Conservation (phyloP, 2,113 vertebrate species). For the Chionodraco myersi region DNA sequence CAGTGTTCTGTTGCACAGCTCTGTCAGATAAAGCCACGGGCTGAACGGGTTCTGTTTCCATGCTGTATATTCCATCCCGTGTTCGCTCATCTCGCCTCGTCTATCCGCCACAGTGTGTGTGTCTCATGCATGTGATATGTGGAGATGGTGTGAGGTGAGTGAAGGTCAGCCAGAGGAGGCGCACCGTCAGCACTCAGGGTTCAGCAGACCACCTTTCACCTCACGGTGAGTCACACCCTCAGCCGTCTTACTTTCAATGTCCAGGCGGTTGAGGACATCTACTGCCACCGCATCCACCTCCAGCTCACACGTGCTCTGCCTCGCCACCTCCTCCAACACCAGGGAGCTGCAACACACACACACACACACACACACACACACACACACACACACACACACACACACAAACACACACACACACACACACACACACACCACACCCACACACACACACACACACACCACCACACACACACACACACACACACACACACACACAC, state of each 20-base stretch:
- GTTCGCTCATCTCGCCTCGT: not conserved
- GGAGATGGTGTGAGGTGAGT: not conserved
- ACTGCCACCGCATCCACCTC: conserved; percentile 98
- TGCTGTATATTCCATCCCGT: not conserved
- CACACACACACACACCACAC: too few species aligned
- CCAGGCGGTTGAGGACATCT: conserved; percentile 94
- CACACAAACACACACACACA: too few species aligned
- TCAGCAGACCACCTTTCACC: not conserved
- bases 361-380: too few species aligned
- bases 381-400: too few species aligned
- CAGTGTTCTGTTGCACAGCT: conserved; percentile 1
- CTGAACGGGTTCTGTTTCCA: conserved; percentile 17
- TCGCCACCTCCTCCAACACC: conserved; percentile 89
- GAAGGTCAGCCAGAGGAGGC: not conserved
- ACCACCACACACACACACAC: too few species aligned
- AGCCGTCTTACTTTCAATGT: conserved; percentile 91
- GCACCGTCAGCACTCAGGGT: not conserved
- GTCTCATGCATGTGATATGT: conserved; percentile 27
- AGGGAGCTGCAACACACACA: conserved; percentile 86
- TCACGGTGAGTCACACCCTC: not conserved
- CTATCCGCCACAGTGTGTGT: not conserved
- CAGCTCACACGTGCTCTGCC: conserved; percentile 96
- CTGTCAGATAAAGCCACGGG: conserved; percentile 8
- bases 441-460: too few species aligned
- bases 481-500: too few species aligned